Evolutionary conservation across 2,888 invertebrate genomes (phyloP).

Genomic region (Itoplectis maculator): DNA sequence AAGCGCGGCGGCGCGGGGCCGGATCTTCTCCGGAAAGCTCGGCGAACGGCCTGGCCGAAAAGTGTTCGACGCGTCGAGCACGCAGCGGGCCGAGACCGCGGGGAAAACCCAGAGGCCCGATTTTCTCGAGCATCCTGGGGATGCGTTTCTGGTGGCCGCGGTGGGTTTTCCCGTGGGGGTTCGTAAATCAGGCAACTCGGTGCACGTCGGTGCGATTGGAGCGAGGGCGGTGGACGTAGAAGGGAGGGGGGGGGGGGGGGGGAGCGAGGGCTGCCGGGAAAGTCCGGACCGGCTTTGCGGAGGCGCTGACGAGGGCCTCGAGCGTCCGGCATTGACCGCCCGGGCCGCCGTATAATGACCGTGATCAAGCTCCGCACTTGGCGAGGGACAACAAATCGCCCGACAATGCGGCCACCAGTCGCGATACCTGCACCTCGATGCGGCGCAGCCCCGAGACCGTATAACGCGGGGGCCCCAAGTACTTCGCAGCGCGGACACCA

Average conservation of each 20-base stretch:
- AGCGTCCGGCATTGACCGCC: slow-evolving; percentile 8
- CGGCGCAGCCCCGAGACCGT: background rate
- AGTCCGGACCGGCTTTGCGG: slow-evolving; percentile 21
- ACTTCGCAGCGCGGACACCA: too few relatives aligned
- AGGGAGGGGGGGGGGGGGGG: slow-evolving; percentile 19
- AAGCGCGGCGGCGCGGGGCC: too few relatives aligned
- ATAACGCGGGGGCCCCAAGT: too few relatives aligned
- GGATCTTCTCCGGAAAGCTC: too few relatives aligned
- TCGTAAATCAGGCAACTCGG: slow-evolving; percentile 62
- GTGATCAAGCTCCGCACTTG: slow-evolving; percentile 56
- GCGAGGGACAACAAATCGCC: slow-evolving; percentile 69
- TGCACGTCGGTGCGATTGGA: slow-evolving; percentile 21
- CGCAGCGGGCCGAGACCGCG: too few relatives aligned
- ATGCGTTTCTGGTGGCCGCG: background rate
- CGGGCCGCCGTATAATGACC: slow-evolving; percentile 54
- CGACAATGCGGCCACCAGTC: slow-evolving; percentile 76
- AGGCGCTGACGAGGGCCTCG: slow-evolving; percentile 42
- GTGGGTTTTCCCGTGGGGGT: slow-evolving; percentile 50
- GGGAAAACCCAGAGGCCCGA: slow-evolving; percentile 26
- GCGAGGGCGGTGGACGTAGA: too few relatives aligned
- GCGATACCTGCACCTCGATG: slow-evolving; percentile 71
- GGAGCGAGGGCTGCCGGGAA: slow-evolving; percentile 15
- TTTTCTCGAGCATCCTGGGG: background rate
- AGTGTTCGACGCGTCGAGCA: too few relatives aligned
- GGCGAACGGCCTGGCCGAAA: too few relatives aligned